phyloP scores from a whole-genome alignment of 2,797 vertebrate species.

The Gallinago solitaria region DNA sequence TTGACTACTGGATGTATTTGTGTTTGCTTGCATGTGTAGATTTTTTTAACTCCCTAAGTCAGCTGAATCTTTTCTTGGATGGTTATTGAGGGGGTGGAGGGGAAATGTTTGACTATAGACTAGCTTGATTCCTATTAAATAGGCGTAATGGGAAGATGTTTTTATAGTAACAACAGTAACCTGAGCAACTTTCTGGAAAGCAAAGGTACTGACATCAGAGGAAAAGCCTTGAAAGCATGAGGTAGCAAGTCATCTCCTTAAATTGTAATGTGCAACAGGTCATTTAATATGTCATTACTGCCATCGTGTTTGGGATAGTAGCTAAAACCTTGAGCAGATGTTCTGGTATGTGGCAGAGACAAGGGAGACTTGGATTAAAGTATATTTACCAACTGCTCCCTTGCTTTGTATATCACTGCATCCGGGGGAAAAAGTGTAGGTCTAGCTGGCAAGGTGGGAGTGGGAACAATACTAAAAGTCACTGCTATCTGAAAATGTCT shows the following conservation, averaged over 20 bases:
- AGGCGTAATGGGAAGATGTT: background rate
- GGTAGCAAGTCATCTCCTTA: background rate
- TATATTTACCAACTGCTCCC: background rate
- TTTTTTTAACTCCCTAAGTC: background rate
- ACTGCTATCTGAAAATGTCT: background rate
- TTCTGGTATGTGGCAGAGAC: background rate
- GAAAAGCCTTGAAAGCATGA: background rate
- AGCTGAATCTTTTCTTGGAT: background rate
- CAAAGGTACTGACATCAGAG: background rate
- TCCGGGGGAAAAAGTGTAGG: background rate
- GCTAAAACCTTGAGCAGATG: background rate
- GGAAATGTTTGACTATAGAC: background rate
- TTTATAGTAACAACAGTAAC: background rate
- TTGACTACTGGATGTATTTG: background rate
- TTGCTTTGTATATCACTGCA: background rate
- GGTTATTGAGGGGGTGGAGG: fast-evolving
- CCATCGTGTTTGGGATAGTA: background rate
- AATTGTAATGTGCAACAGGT: background rate
- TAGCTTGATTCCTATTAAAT: background rate
- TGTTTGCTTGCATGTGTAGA: background rate
- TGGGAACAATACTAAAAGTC: background rate
- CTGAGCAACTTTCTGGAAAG: background rate
- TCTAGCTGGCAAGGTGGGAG: background rate
- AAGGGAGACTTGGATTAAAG: background rate
- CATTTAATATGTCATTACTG: background rate